Conservation (phyloP, 1,140 invertebrate species). For the Planococcus citri region DNA sequence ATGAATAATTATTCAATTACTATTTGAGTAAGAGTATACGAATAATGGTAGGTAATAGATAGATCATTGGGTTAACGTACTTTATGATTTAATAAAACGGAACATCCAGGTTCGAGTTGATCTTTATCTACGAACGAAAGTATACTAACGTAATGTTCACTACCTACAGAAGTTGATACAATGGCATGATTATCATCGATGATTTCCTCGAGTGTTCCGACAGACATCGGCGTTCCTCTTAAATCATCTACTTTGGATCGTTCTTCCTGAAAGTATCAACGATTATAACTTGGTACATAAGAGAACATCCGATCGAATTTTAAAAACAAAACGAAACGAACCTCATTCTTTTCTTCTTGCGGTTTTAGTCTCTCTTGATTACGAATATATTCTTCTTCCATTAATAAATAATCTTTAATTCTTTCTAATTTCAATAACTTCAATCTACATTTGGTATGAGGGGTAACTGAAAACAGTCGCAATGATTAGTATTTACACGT, state of each 20-base stretch:
- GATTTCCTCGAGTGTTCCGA: slow-evolving; percentile 98
- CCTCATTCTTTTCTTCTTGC: slow-evolving; percentile 96
- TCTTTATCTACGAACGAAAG: slow-evolving; percentile 99
- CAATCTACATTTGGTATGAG: slow-evolving; percentile 89
- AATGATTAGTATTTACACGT: background rate
- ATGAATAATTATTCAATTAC: background rate
- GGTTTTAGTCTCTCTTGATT: slow-evolving; percentile 97
- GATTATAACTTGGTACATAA: too few species aligned
- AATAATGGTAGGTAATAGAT: too few species aligned
- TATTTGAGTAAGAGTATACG: background rate
- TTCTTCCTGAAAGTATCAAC: too few species aligned
- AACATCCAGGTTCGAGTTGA: slow-evolving; percentile 96
- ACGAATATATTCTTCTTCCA: slow-evolving; percentile 99
- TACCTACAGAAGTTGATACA: slow-evolving; percentile 97
- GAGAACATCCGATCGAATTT: too few species aligned
- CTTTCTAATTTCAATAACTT: slow-evolving; percentile 92
- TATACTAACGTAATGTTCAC: slow-evolving; percentile 99
- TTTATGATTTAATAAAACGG: slow-evolving; percentile 97
- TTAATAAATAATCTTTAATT: slow-evolving; percentile 96
- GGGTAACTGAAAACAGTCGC: slow-evolving; percentile 58
- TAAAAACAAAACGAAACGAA: slow-evolving; percentile 30
- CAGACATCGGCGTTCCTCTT: slow-evolving; percentile 97
- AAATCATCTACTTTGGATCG: slow-evolving; percentile 95
- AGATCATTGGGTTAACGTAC: too few species aligned
- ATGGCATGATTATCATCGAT: slow-evolving; percentile 99